A percentile compares a stretch with the other conserved stretches of the same genome.
Evolutionary conservation across 2,113 vertebrate genomes (phyloP).

Genomic region (Datnioides undecimradiatus): DNA sequence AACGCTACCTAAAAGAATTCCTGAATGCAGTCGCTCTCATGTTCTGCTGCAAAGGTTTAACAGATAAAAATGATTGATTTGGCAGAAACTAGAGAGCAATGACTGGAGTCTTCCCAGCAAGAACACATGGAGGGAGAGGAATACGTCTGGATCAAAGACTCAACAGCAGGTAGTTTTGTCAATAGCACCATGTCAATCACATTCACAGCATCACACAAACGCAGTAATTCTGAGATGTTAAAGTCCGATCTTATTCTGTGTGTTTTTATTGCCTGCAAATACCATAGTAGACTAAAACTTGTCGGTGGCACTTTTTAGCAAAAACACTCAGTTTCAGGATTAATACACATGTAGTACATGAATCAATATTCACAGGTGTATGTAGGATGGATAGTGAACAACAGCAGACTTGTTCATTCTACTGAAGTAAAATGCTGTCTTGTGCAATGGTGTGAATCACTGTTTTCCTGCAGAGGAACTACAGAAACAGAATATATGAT

Average conservation of each 20-base stretch:
- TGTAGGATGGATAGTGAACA: background rate
- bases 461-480: no score
- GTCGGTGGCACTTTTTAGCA: background rate
- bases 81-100: constrained; percentile 82
- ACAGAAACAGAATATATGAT: no score
- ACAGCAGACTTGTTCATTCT: no score
- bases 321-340: background rate
- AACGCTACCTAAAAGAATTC: background rate
- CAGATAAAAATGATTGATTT: constrained; percentile 18
- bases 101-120: constrained; percentile 88
- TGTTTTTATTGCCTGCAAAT: background rate
- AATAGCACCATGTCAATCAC: no score
- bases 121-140: constrained; percentile 86
- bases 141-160: constrained; percentile 84
- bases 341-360: background rate
- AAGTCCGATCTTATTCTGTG: background rate
- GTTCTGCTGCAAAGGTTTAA: background rate
- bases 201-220: no score
- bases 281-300: background rate
- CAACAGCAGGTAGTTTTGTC: constrained; percentile 84
- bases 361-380: background rate
- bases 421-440: background rate
- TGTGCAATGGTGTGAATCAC: background rate
- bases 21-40: background rate
- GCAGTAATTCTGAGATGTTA: background rate